Evolutionary conservation across 2,797 vertebrate genomes (phyloP).

Genomic region (Pipistrellus pipistrellus): DNA sequence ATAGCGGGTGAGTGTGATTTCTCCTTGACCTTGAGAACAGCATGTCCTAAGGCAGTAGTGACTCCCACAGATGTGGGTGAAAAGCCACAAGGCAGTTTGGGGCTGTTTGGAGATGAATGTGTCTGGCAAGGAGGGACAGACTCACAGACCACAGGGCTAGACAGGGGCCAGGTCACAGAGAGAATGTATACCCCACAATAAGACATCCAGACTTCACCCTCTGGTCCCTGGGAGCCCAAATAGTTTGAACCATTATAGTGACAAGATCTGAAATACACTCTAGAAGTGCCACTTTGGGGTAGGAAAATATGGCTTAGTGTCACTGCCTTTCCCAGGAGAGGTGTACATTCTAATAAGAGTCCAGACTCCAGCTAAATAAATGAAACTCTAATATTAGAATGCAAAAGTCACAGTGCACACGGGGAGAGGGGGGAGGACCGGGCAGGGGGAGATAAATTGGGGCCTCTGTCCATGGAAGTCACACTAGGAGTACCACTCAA

Average conservation of each 20-base stretch:
- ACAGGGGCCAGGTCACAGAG: background rate
- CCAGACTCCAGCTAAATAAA: background rate
- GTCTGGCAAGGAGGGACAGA: background rate
- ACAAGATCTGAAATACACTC: background rate
- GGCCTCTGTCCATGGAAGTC: background rate
- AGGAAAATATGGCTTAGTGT: background rate
- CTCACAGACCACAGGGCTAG: background rate
- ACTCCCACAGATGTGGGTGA: background rate
- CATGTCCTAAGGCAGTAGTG: background rate
- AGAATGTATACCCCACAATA: accelerated
- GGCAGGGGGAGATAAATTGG: background rate
- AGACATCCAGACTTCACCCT: background rate
- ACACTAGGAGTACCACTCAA: background rate
- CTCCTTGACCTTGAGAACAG: background rate
- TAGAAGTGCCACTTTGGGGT: background rate
- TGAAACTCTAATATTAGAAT: background rate
- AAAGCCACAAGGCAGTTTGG: background rate
- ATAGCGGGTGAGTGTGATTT: background rate
- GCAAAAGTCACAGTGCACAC: background rate
- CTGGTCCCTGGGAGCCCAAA: background rate
- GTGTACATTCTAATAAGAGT: background rate
- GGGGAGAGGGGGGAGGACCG: background rate
- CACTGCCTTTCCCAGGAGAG: background rate
- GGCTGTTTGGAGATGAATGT: background rate
- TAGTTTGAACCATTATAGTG: background rate